Evolutionary conservation across 2,797 vertebrate species (phyloP).

Genomic region (Pseudomugil tenellus): DNA sequence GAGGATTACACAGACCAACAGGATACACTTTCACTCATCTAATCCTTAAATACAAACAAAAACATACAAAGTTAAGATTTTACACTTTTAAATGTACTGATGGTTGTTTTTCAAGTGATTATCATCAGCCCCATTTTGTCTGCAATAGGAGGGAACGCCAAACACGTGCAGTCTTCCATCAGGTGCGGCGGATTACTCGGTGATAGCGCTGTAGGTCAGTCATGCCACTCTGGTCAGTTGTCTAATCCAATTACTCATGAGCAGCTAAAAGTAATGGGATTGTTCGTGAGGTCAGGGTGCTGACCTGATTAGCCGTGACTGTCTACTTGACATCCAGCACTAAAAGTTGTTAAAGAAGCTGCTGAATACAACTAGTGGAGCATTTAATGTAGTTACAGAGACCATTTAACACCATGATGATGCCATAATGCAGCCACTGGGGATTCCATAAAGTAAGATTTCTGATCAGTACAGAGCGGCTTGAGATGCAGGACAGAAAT

Average conservation of each 20-base stretch:
- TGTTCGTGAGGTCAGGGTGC: constrained; percentile 30
- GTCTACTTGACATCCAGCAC: constrained; percentile 13
- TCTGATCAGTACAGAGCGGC: not conserved
- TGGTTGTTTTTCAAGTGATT: not conserved
- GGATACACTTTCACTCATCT: constrained; percentile 53
- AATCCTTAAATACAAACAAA: constrained; percentile 31
- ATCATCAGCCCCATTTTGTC: constrained; percentile 1
- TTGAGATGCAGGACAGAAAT: constrained; percentile 4
- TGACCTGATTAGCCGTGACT: constrained; percentile 23
- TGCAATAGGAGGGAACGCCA: not conserved
- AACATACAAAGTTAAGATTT: not conserved
- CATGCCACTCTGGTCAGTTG: constrained; percentile 47
- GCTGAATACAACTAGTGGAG: constrained; percentile 7
- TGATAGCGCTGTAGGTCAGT: constrained; percentile 24
- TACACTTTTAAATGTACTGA: not conserved
- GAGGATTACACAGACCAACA: constrained; percentile 43
- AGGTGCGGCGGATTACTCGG: constrained; percentile 55
- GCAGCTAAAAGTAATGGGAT: constrained; percentile 64
- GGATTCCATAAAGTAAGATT: not conserved
- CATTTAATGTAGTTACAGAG: constrained; percentile 10
- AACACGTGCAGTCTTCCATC: constrained; percentile 6
- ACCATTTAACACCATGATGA: not conserved
- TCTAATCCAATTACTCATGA: constrained; percentile 65
- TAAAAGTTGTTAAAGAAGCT: constrained; percentile 16
- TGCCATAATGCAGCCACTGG: not conserved